Evolutionary conservation across 1,140 invertebrate species (phyloP).

Genomic region (Rhagoletis pomonella): DNA sequence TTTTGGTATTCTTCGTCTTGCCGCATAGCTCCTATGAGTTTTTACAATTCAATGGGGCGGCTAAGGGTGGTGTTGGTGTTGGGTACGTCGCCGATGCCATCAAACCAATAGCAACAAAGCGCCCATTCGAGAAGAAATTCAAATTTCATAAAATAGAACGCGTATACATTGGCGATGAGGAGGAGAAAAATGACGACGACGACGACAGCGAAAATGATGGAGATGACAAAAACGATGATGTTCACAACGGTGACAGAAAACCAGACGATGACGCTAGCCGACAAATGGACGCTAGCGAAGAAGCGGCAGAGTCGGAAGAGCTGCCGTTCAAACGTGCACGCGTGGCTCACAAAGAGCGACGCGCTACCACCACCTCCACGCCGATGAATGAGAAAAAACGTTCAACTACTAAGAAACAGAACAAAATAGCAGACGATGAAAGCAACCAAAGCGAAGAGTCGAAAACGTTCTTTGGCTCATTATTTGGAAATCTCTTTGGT

Average conservation of each 20-base stretch:
- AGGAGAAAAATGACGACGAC: constrained; percentile 41
- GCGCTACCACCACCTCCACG: not conserved
- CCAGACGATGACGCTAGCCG: not conserved
- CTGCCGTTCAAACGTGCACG: constrained; percentile 55
- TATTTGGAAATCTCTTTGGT: constrained; percentile 55
- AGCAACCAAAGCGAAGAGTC: constrained; percentile 57
- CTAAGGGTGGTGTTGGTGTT: constrained; percentile 17
- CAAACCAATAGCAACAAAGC: constrained; percentile 49
- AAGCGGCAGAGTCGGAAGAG: constrained; percentile 47
- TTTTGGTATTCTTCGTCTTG: constrained; percentile 48
- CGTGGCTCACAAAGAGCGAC: constrained; percentile 13
- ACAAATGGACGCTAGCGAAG: not conserved
- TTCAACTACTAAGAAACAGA: constrained; percentile 14
- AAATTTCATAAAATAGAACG: constrained; percentile 67
- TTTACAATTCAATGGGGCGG: constrained; percentile 53
- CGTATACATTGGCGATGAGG: constrained; percentile 56
- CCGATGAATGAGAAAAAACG: not conserved
- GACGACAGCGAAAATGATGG: constrained; percentile 41
- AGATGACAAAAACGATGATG: constrained; percentile 50
- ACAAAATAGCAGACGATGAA: constrained; percentile 49
- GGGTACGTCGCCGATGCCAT: not conserved
- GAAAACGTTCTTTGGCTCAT: constrained; percentile 48
- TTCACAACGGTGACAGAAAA: constrained; percentile 18
- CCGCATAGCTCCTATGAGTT: constrained; percentile 55
- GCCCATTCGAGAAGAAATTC: constrained; percentile 60